Percentiles rank a stretch among this genome's conserved stretches.
These are phyloP conservation scores for Gallinago paraguaiae DNA, from an alignment of 2,113 vertebrate species.

Conservation along the genomic window DNA sequence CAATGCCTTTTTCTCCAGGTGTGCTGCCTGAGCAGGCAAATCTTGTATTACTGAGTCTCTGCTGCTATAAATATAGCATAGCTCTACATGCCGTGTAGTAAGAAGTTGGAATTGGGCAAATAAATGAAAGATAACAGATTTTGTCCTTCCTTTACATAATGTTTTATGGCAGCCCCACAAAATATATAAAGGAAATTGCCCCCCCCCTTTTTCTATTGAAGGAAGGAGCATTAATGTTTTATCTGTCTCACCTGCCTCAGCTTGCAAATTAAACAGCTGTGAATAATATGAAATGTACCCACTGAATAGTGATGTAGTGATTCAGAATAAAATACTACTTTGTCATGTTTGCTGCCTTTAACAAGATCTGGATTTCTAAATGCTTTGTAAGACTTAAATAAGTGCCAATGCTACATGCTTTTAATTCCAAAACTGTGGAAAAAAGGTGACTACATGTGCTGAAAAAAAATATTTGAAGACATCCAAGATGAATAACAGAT, in stretches of 20 bases:
- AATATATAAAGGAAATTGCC: neutral
- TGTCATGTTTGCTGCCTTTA: neutral
- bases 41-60: neutral
- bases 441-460: neutral
- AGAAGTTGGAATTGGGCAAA: neutral
- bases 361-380: neutral
- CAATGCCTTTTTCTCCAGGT: neutral
- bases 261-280: constrained; percentile 1
- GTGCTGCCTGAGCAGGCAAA: neutral
- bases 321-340: neutral
- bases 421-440: neutral
- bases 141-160: neutral
- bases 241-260: neutral
- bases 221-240: neutral
- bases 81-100: neutral
- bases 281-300: neutral
- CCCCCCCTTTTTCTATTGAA: neutral
- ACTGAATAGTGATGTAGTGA: neutral
- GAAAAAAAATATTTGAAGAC: neutral
- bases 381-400: neutral
- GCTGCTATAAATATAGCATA: neutral
- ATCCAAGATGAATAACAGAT: neutral
- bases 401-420: neutral
- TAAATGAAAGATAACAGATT: neutral
- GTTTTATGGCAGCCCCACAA: neutral